Evolutionary conservation across 2,113 vertebrate species (phyloP).

Genomic region (Irena cyanogastra): DNA sequence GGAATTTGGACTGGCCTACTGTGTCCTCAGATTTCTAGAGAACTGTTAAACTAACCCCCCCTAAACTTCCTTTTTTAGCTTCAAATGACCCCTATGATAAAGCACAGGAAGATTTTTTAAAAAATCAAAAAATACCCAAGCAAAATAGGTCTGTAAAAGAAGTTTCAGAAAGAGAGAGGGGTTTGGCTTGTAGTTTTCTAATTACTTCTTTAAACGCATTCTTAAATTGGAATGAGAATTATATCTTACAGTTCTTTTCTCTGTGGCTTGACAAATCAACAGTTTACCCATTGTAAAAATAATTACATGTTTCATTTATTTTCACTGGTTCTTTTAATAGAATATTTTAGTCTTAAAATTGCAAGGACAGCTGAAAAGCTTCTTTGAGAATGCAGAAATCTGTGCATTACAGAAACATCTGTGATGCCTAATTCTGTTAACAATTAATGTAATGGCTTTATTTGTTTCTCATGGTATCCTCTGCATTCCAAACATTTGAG

Average conservation of each 20-base stretch:
- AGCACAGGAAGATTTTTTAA: not conserved
- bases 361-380: slow-evolving; percentile 63
- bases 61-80: not conserved
- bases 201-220: slow-evolving; percentile 27
- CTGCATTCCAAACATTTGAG: not conserved
- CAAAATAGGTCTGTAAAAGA: not conserved
- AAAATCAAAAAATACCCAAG: not conserved
- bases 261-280: slow-evolving; percentile 67
- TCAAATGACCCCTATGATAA: not conserved
- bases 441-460: slow-evolving; percentile 21
- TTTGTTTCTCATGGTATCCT: slow-evolving; percentile 7
- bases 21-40: not conserved
- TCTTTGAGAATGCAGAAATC: slow-evolving; percentile 54
- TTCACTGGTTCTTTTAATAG: slow-evolving; percentile 72
- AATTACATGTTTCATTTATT: slow-evolving; percentile 76
- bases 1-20: not conserved
- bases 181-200: not conserved
- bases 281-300: slow-evolving; percentile 72
- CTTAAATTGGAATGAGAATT: slow-evolving; percentile 48
- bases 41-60: not conserved
- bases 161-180: not conserved
- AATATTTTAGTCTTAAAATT: slow-evolving; percentile 73
- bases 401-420: slow-evolving; percentile 41
- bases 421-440: slow-evolving; percentile 41
- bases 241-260: slow-evolving; percentile 55